Evolutionary conservation across 1,140 invertebrate genomes (phyloP).

Genomic region (Heliothis subflexa): DNA sequence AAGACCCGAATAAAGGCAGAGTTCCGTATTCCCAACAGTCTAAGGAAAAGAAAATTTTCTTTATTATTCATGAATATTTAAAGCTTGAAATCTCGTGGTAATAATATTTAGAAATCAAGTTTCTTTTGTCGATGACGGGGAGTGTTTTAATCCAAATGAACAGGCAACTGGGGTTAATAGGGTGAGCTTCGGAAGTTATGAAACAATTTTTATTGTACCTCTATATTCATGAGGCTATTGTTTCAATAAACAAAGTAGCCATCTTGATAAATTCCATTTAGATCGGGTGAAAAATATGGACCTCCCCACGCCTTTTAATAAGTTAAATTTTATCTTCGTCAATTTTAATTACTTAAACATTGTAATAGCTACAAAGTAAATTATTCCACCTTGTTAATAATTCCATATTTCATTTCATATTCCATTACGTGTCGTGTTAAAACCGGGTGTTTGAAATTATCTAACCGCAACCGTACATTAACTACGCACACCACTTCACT

Average conservation of each 20-base stretch:
- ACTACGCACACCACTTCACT: constrained; percentile 58
- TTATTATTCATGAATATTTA: constrained; percentile 54
- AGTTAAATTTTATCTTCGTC: constrained; percentile 5
- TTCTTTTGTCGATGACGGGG: constrained; percentile 29
- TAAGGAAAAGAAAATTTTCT: constrained; percentile 47
- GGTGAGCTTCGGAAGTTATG: not conserved
- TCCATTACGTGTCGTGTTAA: constrained; percentile 50
- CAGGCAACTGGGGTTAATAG: not conserved
- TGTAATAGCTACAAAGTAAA: constrained; percentile 28
- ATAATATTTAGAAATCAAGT: constrained; percentile 40
- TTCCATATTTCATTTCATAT: constrained; percentile 36
- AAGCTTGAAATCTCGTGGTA: constrained; percentile 19
- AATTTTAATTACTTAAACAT: constrained; percentile 13
- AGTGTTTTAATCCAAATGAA: constrained; percentile 31
- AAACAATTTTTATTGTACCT: constrained; percentile 26
- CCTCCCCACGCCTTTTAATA: not conserved
- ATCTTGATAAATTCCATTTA: not conserved
- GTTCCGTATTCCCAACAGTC: constrained; percentile 43
- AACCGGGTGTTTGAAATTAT: constrained; percentile 58
- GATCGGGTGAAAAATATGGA: not conserved
- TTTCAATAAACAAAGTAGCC: not conserved
- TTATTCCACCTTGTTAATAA: constrained; percentile 32
- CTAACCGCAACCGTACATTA: constrained; percentile 49
- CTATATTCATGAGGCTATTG: not conserved
- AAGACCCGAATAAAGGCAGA: constrained; percentile 45